phyloP scores from a whole-genome alignment of 2,888 invertebrate genomes.

The Drosophila borealis region DNA sequence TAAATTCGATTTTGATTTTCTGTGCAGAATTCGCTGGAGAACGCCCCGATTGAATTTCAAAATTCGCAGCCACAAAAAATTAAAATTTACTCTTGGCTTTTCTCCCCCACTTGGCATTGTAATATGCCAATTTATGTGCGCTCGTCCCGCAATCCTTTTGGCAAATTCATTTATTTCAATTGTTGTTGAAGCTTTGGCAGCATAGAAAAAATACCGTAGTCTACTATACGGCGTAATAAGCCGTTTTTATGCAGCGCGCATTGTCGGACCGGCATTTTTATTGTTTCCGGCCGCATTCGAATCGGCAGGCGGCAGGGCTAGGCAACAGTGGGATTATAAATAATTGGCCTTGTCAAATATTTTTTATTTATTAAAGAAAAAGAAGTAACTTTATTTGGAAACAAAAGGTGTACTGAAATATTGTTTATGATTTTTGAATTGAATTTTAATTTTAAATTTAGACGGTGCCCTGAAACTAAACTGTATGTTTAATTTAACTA shows the following conservation, averaged over 20 bases:
- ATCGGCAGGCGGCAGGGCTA: slow-evolving; percentile 23
- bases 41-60: slow-evolving; percentile 25
- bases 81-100: slow-evolving; percentile 10
- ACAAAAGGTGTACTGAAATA: no score
- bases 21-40: slow-evolving; percentile 4
- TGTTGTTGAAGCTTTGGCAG: slow-evolving; percentile 61
- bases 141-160: slow-evolving; percentile 63
- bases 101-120: slow-evolving; percentile 24
- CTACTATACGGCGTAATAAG: slow-evolving; percentile 72
- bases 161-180: slow-evolving; percentile 80
- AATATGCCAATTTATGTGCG: slow-evolving; percentile 60
- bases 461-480: no score
- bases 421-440: no score
- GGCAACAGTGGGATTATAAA: slow-evolving; percentile 45
- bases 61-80: slow-evolving; percentile 28
- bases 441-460: no score
- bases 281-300: slow-evolving; percentile 67
- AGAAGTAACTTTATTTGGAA: no score
- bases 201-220: slow-evolving; percentile 36
- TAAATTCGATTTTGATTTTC: slow-evolving; percentile 45
- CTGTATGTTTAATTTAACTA: no score
- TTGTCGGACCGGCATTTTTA: slow-evolving; percentile 67
- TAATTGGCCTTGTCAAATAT: no score
- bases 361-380: no score
- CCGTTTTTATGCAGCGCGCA: slow-evolving; percentile 72